phyloP scores from a whole-genome alignment of 1,140 invertebrate species.

The Temnothorax nylanderi region DNA sequence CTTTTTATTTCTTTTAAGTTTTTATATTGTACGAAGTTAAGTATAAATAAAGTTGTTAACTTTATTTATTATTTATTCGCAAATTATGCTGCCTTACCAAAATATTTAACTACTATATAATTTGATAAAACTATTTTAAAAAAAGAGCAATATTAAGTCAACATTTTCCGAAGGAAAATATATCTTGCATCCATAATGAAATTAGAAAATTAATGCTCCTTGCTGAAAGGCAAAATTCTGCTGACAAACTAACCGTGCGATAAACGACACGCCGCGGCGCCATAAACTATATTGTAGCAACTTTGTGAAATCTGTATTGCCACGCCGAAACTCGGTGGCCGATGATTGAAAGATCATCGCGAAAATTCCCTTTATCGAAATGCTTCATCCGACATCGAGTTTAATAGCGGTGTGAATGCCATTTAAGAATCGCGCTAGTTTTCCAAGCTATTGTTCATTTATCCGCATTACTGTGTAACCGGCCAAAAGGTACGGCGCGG shows the following conservation, averaged over 20 bases:
- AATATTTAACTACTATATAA: no score
- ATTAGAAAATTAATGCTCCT: not conserved
- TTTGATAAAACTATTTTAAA: not conserved
- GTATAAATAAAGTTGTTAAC: no score
- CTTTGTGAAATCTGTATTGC: not conserved
- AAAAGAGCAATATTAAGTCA: not conserved
- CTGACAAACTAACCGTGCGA: not conserved
- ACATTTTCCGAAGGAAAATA: not conserved
- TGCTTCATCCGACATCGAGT: not conserved
- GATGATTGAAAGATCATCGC: not conserved
- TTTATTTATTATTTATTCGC: no score
- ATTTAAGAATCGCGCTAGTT: slow-evolving; percentile 20
- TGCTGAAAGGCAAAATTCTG: not conserved
- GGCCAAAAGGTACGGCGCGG: not conserved
- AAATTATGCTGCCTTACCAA: no score
- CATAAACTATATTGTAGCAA: not conserved
- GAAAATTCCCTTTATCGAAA: not conserved
- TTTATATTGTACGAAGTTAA: no score
- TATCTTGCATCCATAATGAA: not conserved
- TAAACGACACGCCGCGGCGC: no score
- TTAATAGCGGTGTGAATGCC: not conserved
- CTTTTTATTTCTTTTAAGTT: not conserved
- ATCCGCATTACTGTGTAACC: not conserved
- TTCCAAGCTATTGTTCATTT: slow-evolving; percentile 26
- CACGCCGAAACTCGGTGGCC: not conserved